Evolutionary conservation across 1,140 invertebrate genomes (phyloP), one percentile per base, ranked within the genome.

Genomic region (Chironomus striatipennis): DNA sequence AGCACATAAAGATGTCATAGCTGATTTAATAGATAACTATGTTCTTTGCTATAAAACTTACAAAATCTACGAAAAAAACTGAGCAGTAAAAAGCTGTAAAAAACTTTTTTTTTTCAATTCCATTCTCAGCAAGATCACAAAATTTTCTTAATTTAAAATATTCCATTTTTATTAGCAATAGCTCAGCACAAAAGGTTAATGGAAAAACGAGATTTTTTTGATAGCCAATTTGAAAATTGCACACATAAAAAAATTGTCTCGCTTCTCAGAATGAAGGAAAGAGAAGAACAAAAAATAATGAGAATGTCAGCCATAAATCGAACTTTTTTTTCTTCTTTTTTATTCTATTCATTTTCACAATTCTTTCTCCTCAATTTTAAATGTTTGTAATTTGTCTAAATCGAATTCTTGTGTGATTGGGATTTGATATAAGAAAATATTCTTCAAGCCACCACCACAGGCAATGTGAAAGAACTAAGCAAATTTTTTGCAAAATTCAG

Each of bases 161-260:
- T 34, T 34, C 24, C 24, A 34, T n/a, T n/a, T 57, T 57, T 57
- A 57, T 57, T 57, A 57, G 47, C n/a, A 57, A 57, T 57, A 57
- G 47, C 47, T 57, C 47, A 57, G 47, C 47, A 57, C n/a, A 57
- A 57, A 57, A 57, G 47, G 47, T 57, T 57, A 57, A 57, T 57
- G 47, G 47, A 57, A 57, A 57, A 12, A 12, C n/a, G 12, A 12
- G n/a, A n/a, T 57, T n/a, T n/a, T 47, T 57, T 57, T 57, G 47
- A 57, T 57, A 57, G 47, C 47, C 47, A 57, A 57, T 57, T 57
- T 57, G 12, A 57, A 57, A 57, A 57, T 57, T 57, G 47, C 47
- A 57, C n/a, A 34, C 5, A 34, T 34, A 34, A 34, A 34, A 34
- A 34, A 34, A 34, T 34, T 34, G 24, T 34, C 24, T 34, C 24